These are phyloP conservation scores for Hyperoplus immaculatus DNA, from an alignment of 2,797 vertebrate genomes.

Conservation along the genomic window DNA sequence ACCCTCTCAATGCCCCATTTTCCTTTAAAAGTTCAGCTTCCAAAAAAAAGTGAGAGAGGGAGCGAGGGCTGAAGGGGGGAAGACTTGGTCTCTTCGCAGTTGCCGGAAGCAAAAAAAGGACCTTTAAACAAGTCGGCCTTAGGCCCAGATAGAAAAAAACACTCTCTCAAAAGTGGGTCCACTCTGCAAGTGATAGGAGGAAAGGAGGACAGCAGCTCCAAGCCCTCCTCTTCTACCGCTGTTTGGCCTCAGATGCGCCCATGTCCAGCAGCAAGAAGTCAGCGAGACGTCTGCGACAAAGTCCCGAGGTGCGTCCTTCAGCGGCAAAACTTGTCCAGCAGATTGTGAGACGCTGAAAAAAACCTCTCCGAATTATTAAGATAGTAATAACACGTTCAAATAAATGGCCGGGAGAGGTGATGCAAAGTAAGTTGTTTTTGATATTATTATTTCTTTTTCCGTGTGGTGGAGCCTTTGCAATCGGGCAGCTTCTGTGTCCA, in stretches of 20 bases:
- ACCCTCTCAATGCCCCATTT: constrained; percentile 90
- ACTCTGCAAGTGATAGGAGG: constrained; percentile 65
- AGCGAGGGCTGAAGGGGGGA: constrained; percentile 78
- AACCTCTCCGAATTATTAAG: constrained; percentile 36
- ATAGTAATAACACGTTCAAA: constrained; percentile 24
- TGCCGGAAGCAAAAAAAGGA: constrained; percentile 87
- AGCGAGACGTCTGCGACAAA: constrained; percentile 73
- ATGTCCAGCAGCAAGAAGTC: constrained; percentile 72
- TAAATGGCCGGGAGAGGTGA: constrained; percentile 56
- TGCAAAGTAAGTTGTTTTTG: constrained; percentile 74
- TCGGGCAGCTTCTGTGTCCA: constrained; percentile 67
- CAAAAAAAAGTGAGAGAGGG: constrained; percentile 84
- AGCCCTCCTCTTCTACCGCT: constrained; percentile 55
- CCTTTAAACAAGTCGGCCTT: constrained; percentile 84
- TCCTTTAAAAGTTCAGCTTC: constrained; percentile 88
- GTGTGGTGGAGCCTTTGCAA: constrained; percentile 42
- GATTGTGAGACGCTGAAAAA: constrained; percentile 46
- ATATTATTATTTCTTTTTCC: constrained; percentile 49
- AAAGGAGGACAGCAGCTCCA: constrained; percentile 65
- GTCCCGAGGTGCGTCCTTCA: constrained; percentile 73
- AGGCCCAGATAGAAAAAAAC: constrained; percentile 75
- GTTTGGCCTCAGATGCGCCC: constrained; percentile 70
- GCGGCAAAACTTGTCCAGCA: constrained; percentile 71
- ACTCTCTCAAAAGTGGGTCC: constrained; percentile 78
- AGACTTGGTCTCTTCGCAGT: constrained; percentile 84